Base-by-base conservation (phyloP, 2,888 invertebrate genomes). In the Acrocyrtus sp. region DNA sequence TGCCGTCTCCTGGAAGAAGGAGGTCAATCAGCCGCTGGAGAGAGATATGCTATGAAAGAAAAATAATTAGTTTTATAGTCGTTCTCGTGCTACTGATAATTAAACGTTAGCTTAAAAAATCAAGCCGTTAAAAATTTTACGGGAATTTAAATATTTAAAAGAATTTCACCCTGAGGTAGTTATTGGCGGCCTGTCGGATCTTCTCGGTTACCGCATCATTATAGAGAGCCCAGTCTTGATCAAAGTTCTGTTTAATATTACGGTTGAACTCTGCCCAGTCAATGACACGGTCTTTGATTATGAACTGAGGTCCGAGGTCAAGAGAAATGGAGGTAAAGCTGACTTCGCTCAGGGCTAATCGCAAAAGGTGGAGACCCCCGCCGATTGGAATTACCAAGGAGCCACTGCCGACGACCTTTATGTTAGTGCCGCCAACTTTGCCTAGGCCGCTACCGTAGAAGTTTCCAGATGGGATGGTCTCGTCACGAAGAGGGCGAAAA, bases 401-500 rank as follows among this genome's bases (percentile, higher is more conserved):
- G 15, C 61, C 76, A 43, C 56, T 19, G 48, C 68, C 70, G 24
- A 61, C 24, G 6, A 72, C 24, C 1, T 53, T 27, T 15, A 74
- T 29, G 3, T 48, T 51, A 12, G 43, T 41, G 19, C 39, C 72
- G 8, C n/a, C 2, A 12, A 67, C 17, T 17, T 21, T 34, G 19
- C 53, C 69, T 15, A 3, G 15, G 5, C 76, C 73, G 6, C 39
- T 17, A 15, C 74, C 76, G 4, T 57, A 60, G 29, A 70, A 60
- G 53, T 66, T 57, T 21, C 76, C 76, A n/a, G 50, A 29, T 27
- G 76, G 76, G 24, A 76, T 27, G 45, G 70, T 66, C 21, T 48
- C 69, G 3, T 51, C 24, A 10, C 62, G 34, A 56, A 76, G 39
- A 0, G 76, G 76, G 17, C 66, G 57, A 19, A 54, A 62, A 63